phyloP scores from a whole-genome alignment of 37 sponge, comb jelly and placozoan species.

The Theonella swinhoei region DNA sequence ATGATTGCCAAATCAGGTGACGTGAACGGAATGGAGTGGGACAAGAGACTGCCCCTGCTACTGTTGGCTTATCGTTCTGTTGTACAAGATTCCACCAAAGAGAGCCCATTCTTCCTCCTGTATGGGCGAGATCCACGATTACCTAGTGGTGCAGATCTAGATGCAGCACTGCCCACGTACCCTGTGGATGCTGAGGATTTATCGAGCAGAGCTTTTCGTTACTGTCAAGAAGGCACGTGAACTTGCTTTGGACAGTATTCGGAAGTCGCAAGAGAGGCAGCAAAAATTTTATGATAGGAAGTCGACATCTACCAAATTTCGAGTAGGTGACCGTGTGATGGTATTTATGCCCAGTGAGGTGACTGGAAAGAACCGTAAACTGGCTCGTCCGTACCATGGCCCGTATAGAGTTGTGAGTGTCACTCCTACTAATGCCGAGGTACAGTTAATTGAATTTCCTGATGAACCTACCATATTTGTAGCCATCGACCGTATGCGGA shows the following conservation, averaged over 20 bases:
- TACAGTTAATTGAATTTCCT: background rate
- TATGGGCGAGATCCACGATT: conserved; percentile 54
- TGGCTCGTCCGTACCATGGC: conserved; percentile 28
- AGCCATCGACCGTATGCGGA: conserved; percentile 4
- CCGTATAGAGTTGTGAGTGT: conserved; percentile 14
- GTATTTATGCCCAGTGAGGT: conserved; percentile 24
- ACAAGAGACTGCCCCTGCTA: conserved; percentile 2
- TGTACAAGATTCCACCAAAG: conserved; percentile 40
- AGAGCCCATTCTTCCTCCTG: conserved; percentile 50
- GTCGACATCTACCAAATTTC: background rate
- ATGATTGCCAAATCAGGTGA: conserved; percentile 20
- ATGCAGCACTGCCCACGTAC: no score
- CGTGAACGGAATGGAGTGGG: background rate
- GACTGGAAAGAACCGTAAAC: conserved; percentile 22
- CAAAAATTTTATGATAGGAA: conserved; percentile 4
- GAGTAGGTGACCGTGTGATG: conserved; percentile 18
- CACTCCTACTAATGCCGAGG: conserved; percentile 22
- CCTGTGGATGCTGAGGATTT: no score
- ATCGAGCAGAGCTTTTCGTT: background rate
- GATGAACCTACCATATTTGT: conserved; percentile 1
- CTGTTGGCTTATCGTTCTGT: conserved; percentile 30
- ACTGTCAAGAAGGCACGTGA: background rate
- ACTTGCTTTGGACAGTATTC: no score
- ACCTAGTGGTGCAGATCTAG: conserved; percentile 25
- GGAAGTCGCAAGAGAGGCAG: no score